Percentiles rank a stretch among this genome's conserved stretches.
Conservation (phyloP, 2,113 vertebrate species). For the Actinemys pallida region DNA sequence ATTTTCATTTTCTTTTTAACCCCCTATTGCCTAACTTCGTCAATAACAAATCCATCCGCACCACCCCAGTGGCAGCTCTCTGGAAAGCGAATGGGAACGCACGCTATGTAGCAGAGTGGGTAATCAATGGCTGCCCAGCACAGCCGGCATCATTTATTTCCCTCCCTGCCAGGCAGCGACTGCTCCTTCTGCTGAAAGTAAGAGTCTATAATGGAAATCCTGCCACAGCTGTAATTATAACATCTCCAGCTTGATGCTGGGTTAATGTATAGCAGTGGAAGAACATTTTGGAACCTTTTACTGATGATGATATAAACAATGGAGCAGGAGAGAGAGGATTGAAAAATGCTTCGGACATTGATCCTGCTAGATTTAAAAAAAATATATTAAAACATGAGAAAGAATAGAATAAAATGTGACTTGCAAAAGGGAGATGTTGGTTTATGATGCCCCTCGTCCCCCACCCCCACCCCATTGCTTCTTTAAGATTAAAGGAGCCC, state of each 20-base stretch:
- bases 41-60: rapidly evolving
- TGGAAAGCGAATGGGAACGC: not conserved
- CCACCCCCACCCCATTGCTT: not conserved
- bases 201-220: conserved; percentile 28
- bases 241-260: conserved; percentile 27
- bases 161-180: not conserved
- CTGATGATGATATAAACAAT: not conserved
- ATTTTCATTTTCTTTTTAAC: rapidly evolving
- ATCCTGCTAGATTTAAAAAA: not conserved
- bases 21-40: rapidly evolving
- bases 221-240: conserved; percentile 43
- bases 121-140: not conserved
- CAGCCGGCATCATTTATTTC: not conserved
- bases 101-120: not conserved
- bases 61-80: not conserved
- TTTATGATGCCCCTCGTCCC: not conserved
- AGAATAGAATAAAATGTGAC: not conserved
- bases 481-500: not conserved
- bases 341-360: not conserved
- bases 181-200: conserved; percentile 15
- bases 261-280: conserved; percentile 14
- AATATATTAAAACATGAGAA: not conserved
- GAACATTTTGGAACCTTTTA: conserved; percentile 15
- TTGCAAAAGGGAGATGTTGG: not conserved
- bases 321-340: not conserved